A percentile compares a stretch with the other conserved stretches of the same genome.
Evolutionary conservation across 23 tunicate genomes (phyloP).

Genomic region (Diplosoma virens): DNA sequence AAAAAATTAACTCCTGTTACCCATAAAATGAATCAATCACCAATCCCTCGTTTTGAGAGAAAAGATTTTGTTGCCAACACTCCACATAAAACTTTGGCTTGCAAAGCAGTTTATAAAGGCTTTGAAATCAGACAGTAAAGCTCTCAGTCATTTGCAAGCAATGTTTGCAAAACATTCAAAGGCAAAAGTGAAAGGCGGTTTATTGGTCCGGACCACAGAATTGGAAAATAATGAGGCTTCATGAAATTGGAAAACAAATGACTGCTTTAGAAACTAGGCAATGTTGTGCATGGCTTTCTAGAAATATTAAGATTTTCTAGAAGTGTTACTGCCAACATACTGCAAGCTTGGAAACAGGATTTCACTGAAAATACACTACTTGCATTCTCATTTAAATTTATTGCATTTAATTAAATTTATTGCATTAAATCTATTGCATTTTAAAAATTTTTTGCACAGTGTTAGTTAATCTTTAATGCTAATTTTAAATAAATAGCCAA

Average conservation of each 20-base stretch:
- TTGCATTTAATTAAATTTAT: too few species aligned
- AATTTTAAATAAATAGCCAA: too few species aligned
- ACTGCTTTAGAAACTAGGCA: conserved; percentile 14
- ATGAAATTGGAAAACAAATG: too few species aligned
- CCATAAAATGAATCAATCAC: neutral
- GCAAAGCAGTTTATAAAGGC: conserved; percentile 24
- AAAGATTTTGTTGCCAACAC: conserved; percentile 22
- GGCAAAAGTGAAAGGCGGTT: neutral
- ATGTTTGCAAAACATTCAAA: conserved; percentile 10
- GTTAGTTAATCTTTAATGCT: too few species aligned
- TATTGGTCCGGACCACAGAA: too few species aligned
- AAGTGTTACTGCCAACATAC: conserved; percentile 16
- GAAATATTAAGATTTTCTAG: conserved; percentile 12
- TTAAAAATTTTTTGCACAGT: too few species aligned
- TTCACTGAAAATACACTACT: conserved; percentile 26
- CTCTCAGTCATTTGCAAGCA: conserved; percentile 21
- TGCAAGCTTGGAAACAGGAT: conserved; percentile 27
- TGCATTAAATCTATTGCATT: too few species aligned
- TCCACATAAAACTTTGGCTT: conserved; percentile 16
- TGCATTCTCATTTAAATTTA: too few species aligned
- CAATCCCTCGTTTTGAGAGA: too few species aligned
- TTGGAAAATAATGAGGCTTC: too few species aligned
- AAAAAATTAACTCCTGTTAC: conserved; percentile 22
- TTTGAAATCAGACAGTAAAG: conserved; percentile 19
- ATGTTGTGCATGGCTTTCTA: conserved; percentile 13